Conservation (phyloP, 2,113 vertebrate genomes). For the Candoia aspera region DNA sequence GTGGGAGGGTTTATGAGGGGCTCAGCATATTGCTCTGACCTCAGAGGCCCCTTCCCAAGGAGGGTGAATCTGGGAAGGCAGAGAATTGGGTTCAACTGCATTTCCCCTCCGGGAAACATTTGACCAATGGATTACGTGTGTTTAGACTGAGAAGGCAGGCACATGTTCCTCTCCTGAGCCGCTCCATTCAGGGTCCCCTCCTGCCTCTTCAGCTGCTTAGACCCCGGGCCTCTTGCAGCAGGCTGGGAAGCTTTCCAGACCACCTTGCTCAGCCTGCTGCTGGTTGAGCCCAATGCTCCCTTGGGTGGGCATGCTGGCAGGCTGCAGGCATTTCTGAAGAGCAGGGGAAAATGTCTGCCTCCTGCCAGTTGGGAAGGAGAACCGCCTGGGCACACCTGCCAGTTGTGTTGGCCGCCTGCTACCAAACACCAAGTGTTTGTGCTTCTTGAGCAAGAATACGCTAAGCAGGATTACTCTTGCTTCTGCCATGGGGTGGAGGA, state of each 20-base stretch:
- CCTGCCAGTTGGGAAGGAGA: not conserved
- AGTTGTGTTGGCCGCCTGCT: not conserved
- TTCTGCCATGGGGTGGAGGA: not conserved
- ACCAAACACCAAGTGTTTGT: fast-evolving
- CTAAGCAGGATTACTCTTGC: not conserved
- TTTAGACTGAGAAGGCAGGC: not conserved
- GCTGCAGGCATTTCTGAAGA: no score
- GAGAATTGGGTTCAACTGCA: not conserved
- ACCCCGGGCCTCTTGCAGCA: not conserved
- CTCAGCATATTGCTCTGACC: not conserved
- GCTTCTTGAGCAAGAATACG: fast-evolving
- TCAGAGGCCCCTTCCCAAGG: not conserved
- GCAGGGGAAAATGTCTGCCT: no score
- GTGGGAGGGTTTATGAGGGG: not conserved
- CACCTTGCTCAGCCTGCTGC: no score
- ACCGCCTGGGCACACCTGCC: not conserved
- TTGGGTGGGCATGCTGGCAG: no score
- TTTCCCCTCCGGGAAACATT: not conserved
- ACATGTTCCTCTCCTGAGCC: not conserved
- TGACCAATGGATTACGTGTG: not conserved
- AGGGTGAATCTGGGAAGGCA: not conserved
- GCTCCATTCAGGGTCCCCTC: not conserved
- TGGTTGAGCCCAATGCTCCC: no score
- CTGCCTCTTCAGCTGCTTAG: not conserved
- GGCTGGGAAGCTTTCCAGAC: no score